Percentiles rank a stretch among this genome's conserved stretches.
Evolutionary conservation across 2,113 vertebrate species (phyloP).

Genomic region (Archilochus colubris): DNA sequence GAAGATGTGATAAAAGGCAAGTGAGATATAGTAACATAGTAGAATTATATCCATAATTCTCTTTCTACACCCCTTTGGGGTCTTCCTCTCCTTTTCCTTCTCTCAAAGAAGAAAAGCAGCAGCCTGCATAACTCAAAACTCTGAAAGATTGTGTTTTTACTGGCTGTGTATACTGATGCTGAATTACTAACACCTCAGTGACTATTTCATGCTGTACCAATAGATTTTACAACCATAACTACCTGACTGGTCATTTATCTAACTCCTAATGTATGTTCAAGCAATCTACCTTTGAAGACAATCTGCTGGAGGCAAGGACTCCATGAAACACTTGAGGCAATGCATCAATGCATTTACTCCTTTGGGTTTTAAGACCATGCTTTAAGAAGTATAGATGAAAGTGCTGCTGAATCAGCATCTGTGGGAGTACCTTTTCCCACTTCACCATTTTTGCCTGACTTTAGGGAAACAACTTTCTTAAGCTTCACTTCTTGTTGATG

Average conservation of each 20-base stretch:
- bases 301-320: not conserved
- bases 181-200: not conserved
- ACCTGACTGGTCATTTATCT: not conserved
- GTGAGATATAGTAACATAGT: not conserved
- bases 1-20: not conserved
- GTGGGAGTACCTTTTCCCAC: not conserved
- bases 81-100: not conserved
- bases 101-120: not conserved
- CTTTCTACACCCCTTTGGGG: not conserved
- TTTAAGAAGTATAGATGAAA: not conserved
- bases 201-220: not conserved
- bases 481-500: not conserved
- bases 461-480: not conserved
- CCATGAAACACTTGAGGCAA: not conserved
- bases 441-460: not conserved
- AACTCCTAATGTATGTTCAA: not conserved
- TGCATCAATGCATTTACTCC: not conserved
- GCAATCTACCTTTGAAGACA: not conserved
- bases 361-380: not conserved
- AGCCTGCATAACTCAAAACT: not conserved
- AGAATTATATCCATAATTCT: not conserved
- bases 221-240: not conserved
- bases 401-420: not conserved
- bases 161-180: not conserved
- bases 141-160: not conserved